phyloP scores from a whole-genome alignment of 2,888 invertebrate genomes.

The Drosophila suboccidentalis region DNA sequence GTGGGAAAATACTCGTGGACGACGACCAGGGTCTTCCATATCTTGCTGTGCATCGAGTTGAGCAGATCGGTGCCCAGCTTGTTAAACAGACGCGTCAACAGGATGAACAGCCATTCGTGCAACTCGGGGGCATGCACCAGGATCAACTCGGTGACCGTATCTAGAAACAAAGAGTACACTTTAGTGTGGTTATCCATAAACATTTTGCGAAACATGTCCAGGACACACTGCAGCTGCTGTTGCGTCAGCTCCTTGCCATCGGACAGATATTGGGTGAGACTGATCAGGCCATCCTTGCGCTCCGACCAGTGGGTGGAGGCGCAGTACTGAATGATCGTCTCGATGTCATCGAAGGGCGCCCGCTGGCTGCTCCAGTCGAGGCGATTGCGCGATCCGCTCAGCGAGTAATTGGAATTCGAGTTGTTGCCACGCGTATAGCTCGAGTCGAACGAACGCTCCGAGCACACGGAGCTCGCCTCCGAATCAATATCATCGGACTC shows the following conservation, averaged over 20 bases:
- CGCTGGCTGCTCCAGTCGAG: constrained; percentile 88
- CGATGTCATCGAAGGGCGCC: constrained; percentile 90
- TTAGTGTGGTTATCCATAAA: constrained; percentile 98
- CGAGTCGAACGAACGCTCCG: constrained; percentile 95
- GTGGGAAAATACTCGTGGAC: constrained; percentile 90
- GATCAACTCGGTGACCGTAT: constrained; percentile 96
- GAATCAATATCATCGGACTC: constrained; percentile 91
- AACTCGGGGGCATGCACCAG: constrained; percentile 94
- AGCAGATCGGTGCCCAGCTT: constrained; percentile 96
- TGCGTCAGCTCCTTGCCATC: constrained; percentile 87
- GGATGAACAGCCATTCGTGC: constrained; percentile 96
- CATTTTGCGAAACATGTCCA: constrained; percentile 97
- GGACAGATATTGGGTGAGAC: constrained; percentile 90
- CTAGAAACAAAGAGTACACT: constrained; percentile 96
- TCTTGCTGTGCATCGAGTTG: constrained; percentile 96
- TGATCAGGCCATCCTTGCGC: constrained; percentile 96
- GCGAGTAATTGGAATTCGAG: constrained; percentile 93
- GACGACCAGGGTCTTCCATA: constrained; percentile 93
- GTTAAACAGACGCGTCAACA: constrained; percentile 94
- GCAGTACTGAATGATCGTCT: constrained; percentile 94
- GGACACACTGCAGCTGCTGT: constrained; percentile 91
- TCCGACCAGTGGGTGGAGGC: constrained; percentile 97
- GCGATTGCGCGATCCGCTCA: constrained; percentile 93
- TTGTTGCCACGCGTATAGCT: constrained; percentile 91
- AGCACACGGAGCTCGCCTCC: constrained; percentile 98